phyloP scores from a whole-genome alignment of 2,113 vertebrate genomes.

The Thunnus thynnus region DNA sequence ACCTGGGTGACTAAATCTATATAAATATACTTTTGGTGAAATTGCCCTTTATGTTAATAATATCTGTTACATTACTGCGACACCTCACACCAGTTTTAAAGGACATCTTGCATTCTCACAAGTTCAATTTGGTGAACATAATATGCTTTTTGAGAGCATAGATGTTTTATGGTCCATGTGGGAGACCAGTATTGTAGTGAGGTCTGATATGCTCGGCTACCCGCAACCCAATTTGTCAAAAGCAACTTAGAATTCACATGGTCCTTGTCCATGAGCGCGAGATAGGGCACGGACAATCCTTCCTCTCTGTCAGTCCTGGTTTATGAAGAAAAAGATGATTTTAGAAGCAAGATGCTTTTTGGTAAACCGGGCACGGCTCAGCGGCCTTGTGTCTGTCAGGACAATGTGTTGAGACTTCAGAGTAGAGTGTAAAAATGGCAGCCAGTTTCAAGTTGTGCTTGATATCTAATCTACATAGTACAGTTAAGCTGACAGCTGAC shows the following conservation, averaged over 20 bases:
- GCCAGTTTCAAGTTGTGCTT: constrained; percentile 44
- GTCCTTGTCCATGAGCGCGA: constrained; percentile 46
- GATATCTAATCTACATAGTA: constrained; percentile 56
- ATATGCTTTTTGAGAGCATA: neutral
- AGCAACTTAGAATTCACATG: constrained; percentile 57
- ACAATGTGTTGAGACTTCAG: constrained; percentile 53
- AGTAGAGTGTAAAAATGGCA: constrained; percentile 59
- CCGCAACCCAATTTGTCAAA: constrained; percentile 61
- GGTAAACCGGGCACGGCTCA: constrained; percentile 58
- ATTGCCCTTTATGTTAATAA: neutral
- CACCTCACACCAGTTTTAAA: neutral
- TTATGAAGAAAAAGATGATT: constrained; percentile 68
- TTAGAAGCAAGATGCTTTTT: constrained; percentile 61
- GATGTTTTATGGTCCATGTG: constrained; percentile 44
- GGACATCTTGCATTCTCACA: constrained; percentile 1
- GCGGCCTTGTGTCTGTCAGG: constrained; percentile 64
- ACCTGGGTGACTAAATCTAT: neutral
- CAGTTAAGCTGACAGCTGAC: constrained; percentile 49
- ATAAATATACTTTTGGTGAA: neutral
- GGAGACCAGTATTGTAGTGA: constrained; percentile 25
- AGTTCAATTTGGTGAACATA: constrained; percentile 5
- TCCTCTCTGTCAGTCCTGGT: constrained; percentile 61
- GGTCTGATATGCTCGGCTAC: constrained; percentile 14
- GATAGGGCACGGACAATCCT: constrained; percentile 51
- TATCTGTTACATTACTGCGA: neutral